Percentiles rank a stretch among this genome's conserved stretches.
Conservation (phyloP, 2,113 vertebrate genomes). For the Silurus meridionalis region DNA sequence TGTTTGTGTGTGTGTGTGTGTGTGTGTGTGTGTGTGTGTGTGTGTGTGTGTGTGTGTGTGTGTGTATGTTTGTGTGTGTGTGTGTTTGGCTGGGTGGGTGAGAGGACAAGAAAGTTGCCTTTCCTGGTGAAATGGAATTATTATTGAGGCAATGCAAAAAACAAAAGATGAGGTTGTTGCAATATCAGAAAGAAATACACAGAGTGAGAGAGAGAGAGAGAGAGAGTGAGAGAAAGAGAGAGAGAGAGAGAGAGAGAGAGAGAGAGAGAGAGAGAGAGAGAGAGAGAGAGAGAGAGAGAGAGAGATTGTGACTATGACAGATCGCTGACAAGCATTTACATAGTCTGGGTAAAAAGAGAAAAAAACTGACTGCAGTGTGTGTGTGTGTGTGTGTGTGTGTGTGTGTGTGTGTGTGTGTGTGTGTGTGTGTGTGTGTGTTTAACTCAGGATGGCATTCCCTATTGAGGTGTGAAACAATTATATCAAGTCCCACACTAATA, state of each 20-base stretch:
- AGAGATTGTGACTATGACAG: neutral
- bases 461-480: constrained; percentile 5
- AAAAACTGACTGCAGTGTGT: neutral
- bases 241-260: neutral
- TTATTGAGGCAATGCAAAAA: neutral
- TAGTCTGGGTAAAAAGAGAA: neutral
- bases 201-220: neutral
- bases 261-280: too few relatives aligned
- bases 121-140: neutral
- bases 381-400: neutral
- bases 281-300: neutral
- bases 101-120: neutral
- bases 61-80: too few relatives aligned
- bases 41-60: too few relatives aligned
- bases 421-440: neutral
- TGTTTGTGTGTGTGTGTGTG: neutral
- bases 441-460: neutral
- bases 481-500: neutral
- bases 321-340: constrained; percentile 11
- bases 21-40: neutral
- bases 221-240: neutral
- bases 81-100: too few relatives aligned
- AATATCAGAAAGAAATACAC: neutral
- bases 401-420: neutral
- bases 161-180: neutral